Base-by-base conservation (phyloP, 92 coral and sea anemone genomes). In the Palythoa grandiflora region DNA sequence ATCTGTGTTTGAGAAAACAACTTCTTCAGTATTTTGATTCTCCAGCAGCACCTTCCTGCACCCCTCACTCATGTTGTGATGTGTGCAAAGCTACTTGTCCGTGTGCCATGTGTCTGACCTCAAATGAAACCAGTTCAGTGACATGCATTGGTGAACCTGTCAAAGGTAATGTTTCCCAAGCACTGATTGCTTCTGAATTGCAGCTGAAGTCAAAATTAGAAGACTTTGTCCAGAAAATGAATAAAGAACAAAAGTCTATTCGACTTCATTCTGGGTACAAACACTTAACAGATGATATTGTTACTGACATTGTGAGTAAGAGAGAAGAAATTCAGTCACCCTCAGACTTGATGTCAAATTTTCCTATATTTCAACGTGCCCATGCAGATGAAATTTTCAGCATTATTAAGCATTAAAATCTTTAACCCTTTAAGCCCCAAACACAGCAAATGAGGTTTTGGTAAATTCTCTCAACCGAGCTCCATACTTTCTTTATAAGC, bases 51-150 rank as follows among this genome's bases (percentile, higher is more conserved):
- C 55, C 55, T 7, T 20, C 16, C 21, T 6, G 6, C 17, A 63
- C 15, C 6, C 21, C 1, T 5, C 21, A 9, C 16, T 17, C 21
- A 1, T n/a, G n/a, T n/a, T n/a, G n/a, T n/a, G n/a, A 75, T 75
- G 89, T 75, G 19, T 86, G 89, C 65, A 86, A 50, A 15, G 37
- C 83, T 14, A 20, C 2, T 2, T 87, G 84, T n/a, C n/a, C n/a
- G n/a, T n/a, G n/a, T n/a, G n/a, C n/a, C n/a, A n/a, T n/a, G n/a
- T n/a, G n/a, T n/a, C n/a, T n/a, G n/a, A n/a, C n/a, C n/a, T n/a
- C n/a, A n/a, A n/a, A n/a, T n/a, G n/a, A n/a, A n/a, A n/a, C n/a
- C n/a, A n/a, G n/a, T n/a, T n/a, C n/a, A n/a, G n/a, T n/a, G n/a
- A n/a, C n/a, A n/a, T n/a, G n/a, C n/a, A n/a, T n/a, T n/a, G n/a